These are phyloP conservation scores for Anorthoa munda DNA, from an alignment of 2,888 invertebrate genomes.

Conservation along the genomic window DNA sequence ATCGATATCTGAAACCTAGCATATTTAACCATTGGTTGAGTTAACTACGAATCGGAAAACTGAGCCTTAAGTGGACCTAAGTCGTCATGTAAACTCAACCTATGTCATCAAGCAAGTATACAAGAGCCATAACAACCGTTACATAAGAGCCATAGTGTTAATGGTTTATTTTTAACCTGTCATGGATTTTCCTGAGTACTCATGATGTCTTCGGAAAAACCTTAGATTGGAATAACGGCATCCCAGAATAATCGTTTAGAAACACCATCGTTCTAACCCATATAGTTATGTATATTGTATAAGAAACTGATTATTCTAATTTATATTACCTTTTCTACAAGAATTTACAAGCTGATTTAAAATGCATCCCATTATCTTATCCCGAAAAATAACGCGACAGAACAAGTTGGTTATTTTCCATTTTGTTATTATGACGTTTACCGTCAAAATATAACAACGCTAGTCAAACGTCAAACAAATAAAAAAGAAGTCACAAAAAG, in stretches of 20 bases:
- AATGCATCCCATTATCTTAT: too few species aligned
- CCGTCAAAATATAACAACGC: not conserved
- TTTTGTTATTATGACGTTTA: not conserved
- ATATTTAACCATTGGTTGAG: too few species aligned
- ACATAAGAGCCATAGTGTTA: not conserved
- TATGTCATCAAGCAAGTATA: not conserved
- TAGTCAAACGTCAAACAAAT: not conserved
- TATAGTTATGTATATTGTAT: not conserved
- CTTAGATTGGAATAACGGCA: constrained; percentile 19
- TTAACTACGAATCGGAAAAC: too few species aligned
- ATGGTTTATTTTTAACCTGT: constrained; percentile 39
- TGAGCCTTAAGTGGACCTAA: not conserved
- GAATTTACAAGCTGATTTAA: too few species aligned
- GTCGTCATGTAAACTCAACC: not conserved
- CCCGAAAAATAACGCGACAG: too few species aligned
- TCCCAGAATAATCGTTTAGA: constrained; percentile 24
- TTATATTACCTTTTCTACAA: not conserved
- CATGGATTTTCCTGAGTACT: constrained; percentile 46
- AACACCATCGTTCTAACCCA: not conserved
- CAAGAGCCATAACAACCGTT: not conserved
- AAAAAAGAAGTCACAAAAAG: not conserved
- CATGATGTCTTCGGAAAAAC: constrained; percentile 39
- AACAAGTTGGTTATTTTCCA: not conserved
- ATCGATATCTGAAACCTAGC: too few species aligned
- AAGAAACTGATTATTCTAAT: not conserved